A percentile compares a stretch with the other conserved stretches of the same genome.
Conservation (phyloP, 2,797 vertebrate genomes). For the Remorina albescens region DNA sequence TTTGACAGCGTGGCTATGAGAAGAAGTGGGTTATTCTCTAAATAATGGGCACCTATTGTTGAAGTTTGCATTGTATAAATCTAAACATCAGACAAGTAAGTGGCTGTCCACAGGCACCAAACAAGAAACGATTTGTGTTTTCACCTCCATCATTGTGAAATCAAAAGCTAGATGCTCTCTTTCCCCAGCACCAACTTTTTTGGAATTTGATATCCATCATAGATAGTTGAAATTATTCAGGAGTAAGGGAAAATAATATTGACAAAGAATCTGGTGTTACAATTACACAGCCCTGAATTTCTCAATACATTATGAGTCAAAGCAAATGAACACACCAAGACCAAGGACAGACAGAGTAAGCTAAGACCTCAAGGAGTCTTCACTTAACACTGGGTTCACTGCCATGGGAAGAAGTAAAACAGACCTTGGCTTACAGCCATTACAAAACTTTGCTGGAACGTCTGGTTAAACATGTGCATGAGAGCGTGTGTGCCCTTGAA, state of each 20-base stretch:
- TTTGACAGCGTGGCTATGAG: slow-evolving; percentile 1
- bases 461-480: slow-evolving; percentile 43
- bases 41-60: slow-evolving; percentile 9
- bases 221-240: neutral
- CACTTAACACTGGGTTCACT: slow-evolving; percentile 51
- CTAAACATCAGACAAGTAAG: slow-evolving; percentile 8
- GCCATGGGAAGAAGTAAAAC: slow-evolving; percentile 53
- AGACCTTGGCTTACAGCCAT: slow-evolving; percentile 39
- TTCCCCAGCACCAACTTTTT: neutral
- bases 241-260: neutral
- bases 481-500: slow-evolving; percentile 6
- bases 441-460: slow-evolving; percentile 36
- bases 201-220: slow-evolving; percentile 3
- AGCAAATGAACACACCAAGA: slow-evolving; percentile 27
- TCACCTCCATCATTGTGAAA: slow-evolving; percentile 16
- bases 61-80: slow-evolving; percentile 4
- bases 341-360: slow-evolving; percentile 52
- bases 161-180: neutral
- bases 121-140: slow-evolving; percentile 14
- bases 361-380: slow-evolving; percentile 56
- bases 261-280: neutral
- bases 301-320: slow-evolving; percentile 22
- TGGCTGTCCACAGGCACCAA: neutral
- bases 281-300: slow-evolving; percentile 29
- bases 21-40: slow-evolving; percentile 15